Percentiles rank a stretch among this genome's conserved stretches.
Conservation (phyloP, 2,113 vertebrate species). For the Oxyura jamaicensis region DNA sequence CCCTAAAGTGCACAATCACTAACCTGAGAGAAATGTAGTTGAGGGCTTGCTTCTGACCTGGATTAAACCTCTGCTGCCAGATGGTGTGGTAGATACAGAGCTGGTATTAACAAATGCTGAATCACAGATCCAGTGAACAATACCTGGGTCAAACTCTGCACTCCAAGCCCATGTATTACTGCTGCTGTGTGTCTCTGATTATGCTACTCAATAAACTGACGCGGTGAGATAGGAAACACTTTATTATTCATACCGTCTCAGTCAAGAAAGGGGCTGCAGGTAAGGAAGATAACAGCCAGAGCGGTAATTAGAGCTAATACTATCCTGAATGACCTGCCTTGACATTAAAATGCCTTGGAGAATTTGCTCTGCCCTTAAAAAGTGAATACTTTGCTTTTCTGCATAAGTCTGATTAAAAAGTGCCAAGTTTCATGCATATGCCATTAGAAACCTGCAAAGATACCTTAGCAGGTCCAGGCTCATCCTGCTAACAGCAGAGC, state of each 20-base stretch:
- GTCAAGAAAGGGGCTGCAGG: background rate
- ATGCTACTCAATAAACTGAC: background rate
- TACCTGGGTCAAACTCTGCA: background rate
- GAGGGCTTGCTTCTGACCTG: constrained; percentile 10
- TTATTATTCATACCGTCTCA: background rate
- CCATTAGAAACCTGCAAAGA: background rate
- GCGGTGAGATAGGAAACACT: background rate
- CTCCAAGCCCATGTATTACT: background rate
- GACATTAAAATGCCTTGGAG: background rate
- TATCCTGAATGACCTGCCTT: background rate
- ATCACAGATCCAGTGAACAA: background rate
- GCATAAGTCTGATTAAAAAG: background rate
- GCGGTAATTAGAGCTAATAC: background rate
- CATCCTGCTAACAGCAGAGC: background rate
- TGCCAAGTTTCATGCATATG: background rate
- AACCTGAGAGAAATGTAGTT: background rate
- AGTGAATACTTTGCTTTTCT: background rate
- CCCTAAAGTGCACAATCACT: background rate
- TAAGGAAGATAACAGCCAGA: background rate
- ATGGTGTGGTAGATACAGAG: background rate
- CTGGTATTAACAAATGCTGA: background rate
- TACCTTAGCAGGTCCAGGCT: background rate
- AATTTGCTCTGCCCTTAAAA: background rate
- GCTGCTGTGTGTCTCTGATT: background rate
- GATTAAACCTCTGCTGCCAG: background rate